Evolutionary conservation across 2,888 invertebrate genomes (phyloP), one percentile per base, ranked within the genome.

Genomic region (Eulithis testata): DNA sequence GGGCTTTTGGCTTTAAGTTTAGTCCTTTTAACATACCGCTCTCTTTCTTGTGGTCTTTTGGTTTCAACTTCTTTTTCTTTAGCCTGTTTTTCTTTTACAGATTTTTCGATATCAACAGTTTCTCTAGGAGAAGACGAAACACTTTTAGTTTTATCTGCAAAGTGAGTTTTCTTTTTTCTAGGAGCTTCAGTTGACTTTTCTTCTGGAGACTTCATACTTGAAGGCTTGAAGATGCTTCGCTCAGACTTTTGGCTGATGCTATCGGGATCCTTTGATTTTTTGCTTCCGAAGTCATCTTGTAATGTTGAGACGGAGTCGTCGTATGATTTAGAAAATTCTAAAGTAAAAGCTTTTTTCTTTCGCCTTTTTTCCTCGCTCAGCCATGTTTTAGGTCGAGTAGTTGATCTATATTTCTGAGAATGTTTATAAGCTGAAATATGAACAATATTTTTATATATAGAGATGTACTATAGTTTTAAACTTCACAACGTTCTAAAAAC

Each of bases 281-380:
- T 88, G 45, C 82, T 49, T 36, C 66, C 83, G 88, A 91, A 92
- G 68, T 91, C 91, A 70, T 93, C 93, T 85, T 93, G 92, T 12
- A 92, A 89, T 47, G 92, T 92, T 31, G 93, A 93, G 63, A 94
- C 91, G 31, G 90, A 89, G 84, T 94, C 94, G 83, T 94, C 91
- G 80, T 94, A 91, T 71, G 94, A 87, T 84, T 94, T 92, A 62
- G 95, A 91, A 88, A 97, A 95, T 79, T 97, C 97, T 70, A 97
- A 89, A 53, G 96, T 96, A 87, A 97, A 97, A 27, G 95, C 95
- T 81, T 95, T 96, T 87, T 96, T 96, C 79, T 95, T 95, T 66
- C 95, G 93, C 69, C 95, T 94, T 74, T 95, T 95, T 62, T 96
- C 96, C 70, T 97, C 96, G 65, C 95, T 94, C 53, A 95, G 91